phyloP scores from a whole-genome alignment of 2,888 invertebrate genomes.

The Dioctria rufipes region DNA sequence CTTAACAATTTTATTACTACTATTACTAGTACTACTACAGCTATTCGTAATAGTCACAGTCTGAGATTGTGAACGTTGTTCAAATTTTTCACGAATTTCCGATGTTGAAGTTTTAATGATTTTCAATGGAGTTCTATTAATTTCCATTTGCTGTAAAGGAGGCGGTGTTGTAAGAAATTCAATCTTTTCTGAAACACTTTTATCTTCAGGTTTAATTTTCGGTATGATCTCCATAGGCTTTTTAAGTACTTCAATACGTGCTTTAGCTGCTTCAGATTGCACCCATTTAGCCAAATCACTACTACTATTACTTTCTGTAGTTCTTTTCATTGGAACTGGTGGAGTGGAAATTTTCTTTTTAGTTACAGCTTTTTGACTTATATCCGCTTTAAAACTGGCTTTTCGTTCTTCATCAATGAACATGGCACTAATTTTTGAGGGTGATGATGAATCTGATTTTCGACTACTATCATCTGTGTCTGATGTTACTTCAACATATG shows the following conservation, averaged over 20 bases:
- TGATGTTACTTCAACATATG: conserved; percentile 70
- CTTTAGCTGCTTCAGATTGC: conserved; percentile 65
- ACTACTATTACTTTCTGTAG: conserved; percentile 3
- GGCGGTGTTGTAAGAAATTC: conserved; percentile 52
- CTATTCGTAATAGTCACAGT: conserved; percentile 43
- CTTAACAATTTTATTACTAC: conserved; percentile 51
- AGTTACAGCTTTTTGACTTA: conserved; percentile 64
- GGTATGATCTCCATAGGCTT: conserved; percentile 31
- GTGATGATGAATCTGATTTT: conserved; percentile 69
- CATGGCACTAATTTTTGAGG: conserved; percentile 70
- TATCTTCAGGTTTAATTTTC: conserved; percentile 55
- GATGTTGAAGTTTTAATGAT: conserved; percentile 64
- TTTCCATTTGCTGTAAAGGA: conserved; percentile 56
- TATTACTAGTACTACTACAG: background rate
- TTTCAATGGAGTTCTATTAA: conserved; percentile 51
- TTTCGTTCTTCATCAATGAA: conserved; percentile 71
- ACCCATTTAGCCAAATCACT: conserved; percentile 67
- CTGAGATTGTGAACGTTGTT: conserved; percentile 63
- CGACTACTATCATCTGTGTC: conserved; percentile 71
- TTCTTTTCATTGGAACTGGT: background rate
- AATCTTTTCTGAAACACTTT: conserved; percentile 60
- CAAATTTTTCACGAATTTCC: conserved; percentile 70
- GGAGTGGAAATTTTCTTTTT: conserved; percentile 60
- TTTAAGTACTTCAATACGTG: conserved; percentile 59
- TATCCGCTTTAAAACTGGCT: conserved; percentile 70